Evolutionary conservation across 2,888 invertebrate species (phyloP).

Genomic region (Orthosia gothica): DNA sequence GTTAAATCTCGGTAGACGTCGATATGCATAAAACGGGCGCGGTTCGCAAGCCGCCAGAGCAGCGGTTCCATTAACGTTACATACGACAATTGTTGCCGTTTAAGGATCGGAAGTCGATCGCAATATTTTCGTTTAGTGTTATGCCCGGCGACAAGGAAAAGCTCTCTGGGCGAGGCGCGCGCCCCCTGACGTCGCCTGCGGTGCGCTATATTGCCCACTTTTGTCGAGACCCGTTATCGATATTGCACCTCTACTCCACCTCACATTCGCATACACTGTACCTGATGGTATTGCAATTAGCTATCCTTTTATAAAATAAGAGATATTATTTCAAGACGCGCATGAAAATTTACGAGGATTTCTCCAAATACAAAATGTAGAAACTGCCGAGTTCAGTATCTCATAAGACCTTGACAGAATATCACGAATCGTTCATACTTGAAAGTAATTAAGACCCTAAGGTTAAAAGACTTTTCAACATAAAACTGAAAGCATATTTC

Average conservation of each 20-base stretch:
- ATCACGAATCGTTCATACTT: background rate
- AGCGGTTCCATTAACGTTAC: constrained; percentile 84
- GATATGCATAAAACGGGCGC: constrained; percentile 80
- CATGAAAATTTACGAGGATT: constrained; percentile 4
- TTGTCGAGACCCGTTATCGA: constrained; percentile 65
- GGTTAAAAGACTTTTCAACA: constrained; percentile 8
- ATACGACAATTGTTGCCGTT: constrained; percentile 88
- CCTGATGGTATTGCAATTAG: constrained; percentile 38
- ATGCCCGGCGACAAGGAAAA: constrained; percentile 90
- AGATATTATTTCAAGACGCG: background rate
- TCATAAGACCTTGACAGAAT: background rate
- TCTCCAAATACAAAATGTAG: constrained; percentile 2
- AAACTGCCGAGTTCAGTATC: constrained; percentile 1
- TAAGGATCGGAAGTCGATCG: constrained; percentile 86
- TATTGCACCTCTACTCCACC: constrained; percentile 73
- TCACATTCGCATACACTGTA: constrained; percentile 56
- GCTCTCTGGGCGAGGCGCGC: constrained; percentile 81
- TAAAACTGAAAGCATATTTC: constrained; percentile 11
- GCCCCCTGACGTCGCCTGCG: constrained; percentile 80
- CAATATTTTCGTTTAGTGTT: constrained; percentile 90
- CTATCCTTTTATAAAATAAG: constrained; percentile 1
- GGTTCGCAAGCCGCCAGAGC: constrained; percentile 65
- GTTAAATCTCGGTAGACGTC: constrained; percentile 72
- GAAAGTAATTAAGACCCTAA: constrained; percentile 5
- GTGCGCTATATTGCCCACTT: constrained; percentile 72